Base-by-base conservation (phyloP, 2,797 vertebrate species). In the Hoplostethus mediterraneus region DNA sequence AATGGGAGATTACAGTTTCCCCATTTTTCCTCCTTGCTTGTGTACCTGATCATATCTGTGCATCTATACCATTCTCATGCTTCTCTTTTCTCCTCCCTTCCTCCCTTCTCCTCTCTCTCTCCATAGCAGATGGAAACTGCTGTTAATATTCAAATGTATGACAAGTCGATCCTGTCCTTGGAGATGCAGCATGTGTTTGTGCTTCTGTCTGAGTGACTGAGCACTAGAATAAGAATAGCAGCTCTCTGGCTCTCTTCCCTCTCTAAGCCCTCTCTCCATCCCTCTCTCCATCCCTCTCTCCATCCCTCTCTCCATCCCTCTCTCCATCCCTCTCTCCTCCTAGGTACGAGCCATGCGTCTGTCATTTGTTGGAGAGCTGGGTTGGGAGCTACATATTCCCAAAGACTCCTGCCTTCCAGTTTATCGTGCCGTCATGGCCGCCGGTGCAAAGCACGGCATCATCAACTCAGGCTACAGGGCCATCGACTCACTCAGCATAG, bases 401-500 rank as follows among this genome's bases (percentile, higher is more conserved):
- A 88, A 67, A 87, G 87, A 76, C 0, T 93, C 96, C 66, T 99
- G 97, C 1, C 87, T 97, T 57, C 93, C 94, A 0, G 96, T 98
- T 68, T 99, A 98, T 88, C 87, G n/a, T 0, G 95, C 97, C 0
- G 93, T 99, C 93, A 97, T 98, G 97, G 74, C 95, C 0, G 95
- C 95, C 0, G 97, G 98, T 0, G 93, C 94, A 73, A 95, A 92
- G 77, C 90, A 95, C 0, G 92, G 96, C 68, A 95, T 97, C 7
- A 52, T 93, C 89, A 97, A 99, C 4, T 96, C 97, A 0, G 98
- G 97, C 56, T 99, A 99, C 93, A 94, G 97, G 64, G 97, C 98
- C 88, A 99, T 99, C 0, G 98, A 99, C 90, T 98, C 97, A 0
- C 96, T 99, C 90, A 99, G 97, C 92, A 97, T 96, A 0, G 98